These are phyloP conservation scores for Lucilia sericata DNA, from an alignment of 1,140 invertebrate genomes.

Conservation along the genomic window DNA sequence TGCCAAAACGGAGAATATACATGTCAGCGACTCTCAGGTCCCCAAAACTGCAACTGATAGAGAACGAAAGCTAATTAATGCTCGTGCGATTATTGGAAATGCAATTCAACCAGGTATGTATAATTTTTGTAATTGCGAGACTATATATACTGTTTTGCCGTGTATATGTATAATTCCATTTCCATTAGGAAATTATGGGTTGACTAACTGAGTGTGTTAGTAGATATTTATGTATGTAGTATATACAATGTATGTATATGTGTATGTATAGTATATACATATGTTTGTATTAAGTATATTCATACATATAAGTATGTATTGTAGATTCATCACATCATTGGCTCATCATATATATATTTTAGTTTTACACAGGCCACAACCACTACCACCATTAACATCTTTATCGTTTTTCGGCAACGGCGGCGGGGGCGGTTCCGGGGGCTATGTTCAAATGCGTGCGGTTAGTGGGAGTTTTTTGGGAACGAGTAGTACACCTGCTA, in stretches of 20 bases:
- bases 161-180: no score
- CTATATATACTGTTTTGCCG: no score
- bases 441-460: slow-evolving; percentile 52
- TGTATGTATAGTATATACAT: no score
- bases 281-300: not conserved
- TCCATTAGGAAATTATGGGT: not conserved
- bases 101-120: slow-evolving; percentile 69
- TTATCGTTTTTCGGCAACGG: slow-evolving; percentile 58
- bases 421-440: slow-evolving; percentile 48
- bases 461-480: slow-evolving; percentile 53
- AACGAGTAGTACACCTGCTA: not conserved
- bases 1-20: slow-evolving; percentile 65
- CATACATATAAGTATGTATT: slow-evolving; percentile 37
- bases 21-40: slow-evolving; percentile 54
- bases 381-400: slow-evolving; percentile 51
- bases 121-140: not conserved
- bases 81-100: slow-evolving; percentile 72
- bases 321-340: slow-evolving; percentile 57
- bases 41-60: slow-evolving; percentile 64
- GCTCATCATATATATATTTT: slow-evolving; percentile 64
- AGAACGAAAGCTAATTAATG: slow-evolving; percentile 71
- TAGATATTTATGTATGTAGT: no score
- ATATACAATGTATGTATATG: no score
- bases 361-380: slow-evolving; percentile 65
- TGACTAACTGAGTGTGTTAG: no score